Evolutionary conservation across 2,113 vertebrate genomes (phyloP).

Genomic region (Malurus melanocephalus): DNA sequence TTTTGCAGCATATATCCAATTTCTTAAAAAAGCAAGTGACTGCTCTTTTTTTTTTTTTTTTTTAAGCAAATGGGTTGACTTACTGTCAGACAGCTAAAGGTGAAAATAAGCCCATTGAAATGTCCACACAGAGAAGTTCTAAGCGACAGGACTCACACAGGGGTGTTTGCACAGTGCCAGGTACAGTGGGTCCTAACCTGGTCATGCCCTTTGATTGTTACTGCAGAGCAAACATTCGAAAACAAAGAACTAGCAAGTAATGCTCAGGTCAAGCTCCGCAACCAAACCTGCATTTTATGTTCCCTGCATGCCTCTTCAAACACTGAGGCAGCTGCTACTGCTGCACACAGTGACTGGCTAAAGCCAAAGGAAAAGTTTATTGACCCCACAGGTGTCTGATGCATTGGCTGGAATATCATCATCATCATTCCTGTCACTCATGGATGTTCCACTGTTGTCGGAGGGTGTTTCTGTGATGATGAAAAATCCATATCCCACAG

Average conservation of each 20-base stretch:
- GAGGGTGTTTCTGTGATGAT: background rate
- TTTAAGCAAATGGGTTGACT: background rate
- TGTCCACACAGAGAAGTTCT: fast-evolving
- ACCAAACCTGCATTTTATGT: background rate
- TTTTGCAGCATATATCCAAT: background rate
- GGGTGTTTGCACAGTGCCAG: conserved; percentile 41
- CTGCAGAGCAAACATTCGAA: conserved; percentile 26
- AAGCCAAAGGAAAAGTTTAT: background rate
- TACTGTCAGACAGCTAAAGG: background rate
- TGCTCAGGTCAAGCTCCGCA: conserved; percentile 4
- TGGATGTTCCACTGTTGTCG: background rate
- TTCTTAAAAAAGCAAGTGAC: background rate
- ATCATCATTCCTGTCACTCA: background rate
- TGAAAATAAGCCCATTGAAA: background rate
- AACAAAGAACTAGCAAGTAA: conserved; percentile 40
- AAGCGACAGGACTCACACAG: background rate
- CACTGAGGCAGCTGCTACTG: background rate
- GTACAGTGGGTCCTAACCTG: conserved; percentile 57
- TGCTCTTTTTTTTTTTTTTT: background rate
- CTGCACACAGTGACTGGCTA: background rate
- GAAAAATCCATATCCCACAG: background rate
- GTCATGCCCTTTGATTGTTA: conserved; percentile 49
- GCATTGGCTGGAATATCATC: background rate
- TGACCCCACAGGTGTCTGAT: background rate
- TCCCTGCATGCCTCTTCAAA: background rate